A percentile compares a stretch with the other conserved stretches of the same genome.
phyloP scores from a whole-genome alignment of 2,113 vertebrate genomes.

The Lucifuga dentata region DNA sequence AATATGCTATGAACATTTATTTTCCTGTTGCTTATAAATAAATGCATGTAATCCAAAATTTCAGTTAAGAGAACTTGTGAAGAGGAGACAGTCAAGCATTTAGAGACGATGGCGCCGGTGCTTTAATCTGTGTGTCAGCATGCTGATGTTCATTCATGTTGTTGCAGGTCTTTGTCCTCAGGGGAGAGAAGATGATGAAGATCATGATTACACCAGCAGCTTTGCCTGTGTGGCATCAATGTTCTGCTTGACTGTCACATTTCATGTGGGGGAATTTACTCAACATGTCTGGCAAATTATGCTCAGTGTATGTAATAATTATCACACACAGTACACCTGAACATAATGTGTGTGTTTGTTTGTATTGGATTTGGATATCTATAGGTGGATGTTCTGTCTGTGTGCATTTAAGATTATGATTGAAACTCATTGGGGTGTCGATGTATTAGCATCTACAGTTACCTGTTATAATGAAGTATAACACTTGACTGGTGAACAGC shows the following conservation, averaged over 20 bases:
- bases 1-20: constrained; percentile 29
- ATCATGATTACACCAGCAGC: constrained; percentile 2
- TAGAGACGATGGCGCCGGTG: constrained; percentile 48
- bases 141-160: constrained; percentile 49
- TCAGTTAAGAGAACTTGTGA: constrained; percentile 18
- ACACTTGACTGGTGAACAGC: too few species aligned
- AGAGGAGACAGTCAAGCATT: constrained; percentile 36
- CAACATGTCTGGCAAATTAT: constrained; percentile 13
- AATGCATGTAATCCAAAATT: constrained; percentile 22
- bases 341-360: neutral
- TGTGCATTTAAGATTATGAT: too few species aligned
- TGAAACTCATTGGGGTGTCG: too few species aligned
- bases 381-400: too few species aligned
- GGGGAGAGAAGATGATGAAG: constrained; percentile 30
- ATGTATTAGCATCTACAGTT: too few species aligned
- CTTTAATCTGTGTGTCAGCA: constrained; percentile 45
- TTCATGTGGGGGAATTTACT: constrained; percentile 30
- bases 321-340: constrained; percentile 8
- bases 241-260: constrained; percentile 29
- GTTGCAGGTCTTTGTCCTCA: constrained; percentile 50
- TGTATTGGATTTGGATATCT: neutral
- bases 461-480: too few species aligned
- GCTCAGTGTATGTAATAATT: constrained; percentile 3
- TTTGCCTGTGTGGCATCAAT: constrained; percentile 12
- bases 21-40: constrained; percentile 15